Base-by-base conservation (phyloP, 2,797 vertebrate genomes). In the Xenentodon cancila region DNA sequence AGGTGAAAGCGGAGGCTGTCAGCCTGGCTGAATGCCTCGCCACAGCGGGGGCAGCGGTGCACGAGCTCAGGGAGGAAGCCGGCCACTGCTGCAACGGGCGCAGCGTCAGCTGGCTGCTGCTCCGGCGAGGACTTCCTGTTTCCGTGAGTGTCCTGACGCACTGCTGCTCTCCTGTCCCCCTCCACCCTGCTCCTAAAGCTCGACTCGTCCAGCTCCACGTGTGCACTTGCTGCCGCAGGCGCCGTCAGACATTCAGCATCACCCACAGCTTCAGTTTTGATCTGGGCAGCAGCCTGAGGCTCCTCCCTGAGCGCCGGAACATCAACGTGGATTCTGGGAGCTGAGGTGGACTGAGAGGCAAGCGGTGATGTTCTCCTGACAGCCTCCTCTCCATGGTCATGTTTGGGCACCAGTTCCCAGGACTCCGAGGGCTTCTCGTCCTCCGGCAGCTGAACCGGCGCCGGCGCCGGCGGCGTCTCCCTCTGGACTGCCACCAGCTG, bases 11-110 rank as follows among this genome's bases (percentile, higher is more conserved):
- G 85, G 3, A 93, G 91, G 21, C 85, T 77, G 54, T 59, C 5
- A 20, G 85, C 75, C 5, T 88, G 84, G 37, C 69, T 56, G 22
- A 94, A 92, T 0, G 86, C 82, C 62, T 93, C 92, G 3, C 87
- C 80, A 15, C 93, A 94, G 48, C 91, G 91, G 0, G 86, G 83
- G 60, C 92, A 94, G 42, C 88, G 87, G 4, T 90, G 89, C 0
- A 78, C 68, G 0, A 73, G 75, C 17, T 90, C 86, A 0, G 75
- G 64, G 46, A 61, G 4, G 8, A 40, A 71, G 0, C 32, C 47
- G 0, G 59, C 17, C 0, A 21, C 34, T 11, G 34, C 9, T 9
- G 34, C 34, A 2, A 2, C 34, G 9, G 34, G 6, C 2, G 9
- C 34, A 0, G 63, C 76, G 0, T 45, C 73, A 0, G 27, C 12